Evolutionary conservation across 2,888 invertebrate genomes (phyloP).

Genomic region (Zeuzera pyrina): DNA sequence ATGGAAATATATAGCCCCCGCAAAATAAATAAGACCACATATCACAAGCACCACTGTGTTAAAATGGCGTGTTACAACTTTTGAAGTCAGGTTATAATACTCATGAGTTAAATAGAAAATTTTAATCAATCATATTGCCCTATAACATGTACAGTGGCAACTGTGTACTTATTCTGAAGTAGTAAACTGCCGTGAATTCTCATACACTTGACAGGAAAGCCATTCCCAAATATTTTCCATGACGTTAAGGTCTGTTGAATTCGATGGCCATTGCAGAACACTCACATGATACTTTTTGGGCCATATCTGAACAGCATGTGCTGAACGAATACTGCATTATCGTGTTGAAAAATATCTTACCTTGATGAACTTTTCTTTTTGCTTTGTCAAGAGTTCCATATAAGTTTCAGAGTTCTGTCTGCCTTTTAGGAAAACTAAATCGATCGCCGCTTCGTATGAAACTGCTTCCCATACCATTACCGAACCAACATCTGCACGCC

Average conservation of each 20-base stretch:
- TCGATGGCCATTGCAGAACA: not conserved
- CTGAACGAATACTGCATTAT: not conserved
- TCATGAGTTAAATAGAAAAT: too few species aligned
- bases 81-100: too few species aligned
- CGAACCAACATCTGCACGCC: not conserved
- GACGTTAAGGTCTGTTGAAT: not conserved
- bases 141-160: too few species aligned
- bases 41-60: too few species aligned
- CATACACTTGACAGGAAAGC: not conserved
- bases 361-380: not conserved
- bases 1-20: too few species aligned
- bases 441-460: not conserved
- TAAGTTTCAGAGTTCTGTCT: not conserved
- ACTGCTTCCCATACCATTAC: not conserved
- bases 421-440: not conserved
- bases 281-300: not conserved
- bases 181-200: not conserved
- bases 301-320: not conserved
- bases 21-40: too few species aligned
- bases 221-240: constrained; percentile 1
- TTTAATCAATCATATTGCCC: too few species aligned
- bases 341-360: not conserved
- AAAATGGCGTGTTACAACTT: too few species aligned
- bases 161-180: not conserved
- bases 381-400: not conserved